phyloP scores from a whole-genome alignment of 2,113 vertebrate species.

The Accipiter cooperii region DNA sequence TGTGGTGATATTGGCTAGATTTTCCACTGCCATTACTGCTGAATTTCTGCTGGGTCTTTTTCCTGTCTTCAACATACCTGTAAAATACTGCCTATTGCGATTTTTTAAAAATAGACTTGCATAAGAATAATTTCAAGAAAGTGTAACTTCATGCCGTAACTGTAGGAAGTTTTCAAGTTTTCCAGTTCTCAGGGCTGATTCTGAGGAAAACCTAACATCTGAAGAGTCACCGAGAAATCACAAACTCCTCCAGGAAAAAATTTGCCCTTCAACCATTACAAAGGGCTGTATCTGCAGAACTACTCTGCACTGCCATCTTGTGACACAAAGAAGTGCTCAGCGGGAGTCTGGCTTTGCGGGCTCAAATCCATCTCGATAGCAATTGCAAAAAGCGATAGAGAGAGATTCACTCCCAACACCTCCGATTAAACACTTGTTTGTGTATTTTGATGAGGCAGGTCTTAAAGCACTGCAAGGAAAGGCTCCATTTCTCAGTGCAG shows the following conservation, averaged over 20 bases:
- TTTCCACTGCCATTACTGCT: background rate
- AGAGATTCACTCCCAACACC: fast-evolving
- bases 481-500: background rate
- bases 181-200: background rate
- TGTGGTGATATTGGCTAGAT: background rate
- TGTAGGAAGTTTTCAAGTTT: background rate
- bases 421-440: background rate
- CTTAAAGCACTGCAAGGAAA: background rate
- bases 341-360: fast-evolving
- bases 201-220: background rate
- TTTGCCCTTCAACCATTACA: background rate
- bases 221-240: background rate
- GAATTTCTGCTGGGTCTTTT: background rate
- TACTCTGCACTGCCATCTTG: background rate
- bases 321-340: background rate
- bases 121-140: background rate
- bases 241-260: background rate
- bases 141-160: background rate
- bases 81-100: background rate
- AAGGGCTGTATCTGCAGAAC: background rate
- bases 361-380: fast-evolving
- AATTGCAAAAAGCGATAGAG: fast-evolving
- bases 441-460: background rate
- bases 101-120: background rate
- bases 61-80: background rate